phyloP scores from a whole-genome alignment of 2,113 vertebrate genomes.

The Spermophilus dauricus region DNA sequence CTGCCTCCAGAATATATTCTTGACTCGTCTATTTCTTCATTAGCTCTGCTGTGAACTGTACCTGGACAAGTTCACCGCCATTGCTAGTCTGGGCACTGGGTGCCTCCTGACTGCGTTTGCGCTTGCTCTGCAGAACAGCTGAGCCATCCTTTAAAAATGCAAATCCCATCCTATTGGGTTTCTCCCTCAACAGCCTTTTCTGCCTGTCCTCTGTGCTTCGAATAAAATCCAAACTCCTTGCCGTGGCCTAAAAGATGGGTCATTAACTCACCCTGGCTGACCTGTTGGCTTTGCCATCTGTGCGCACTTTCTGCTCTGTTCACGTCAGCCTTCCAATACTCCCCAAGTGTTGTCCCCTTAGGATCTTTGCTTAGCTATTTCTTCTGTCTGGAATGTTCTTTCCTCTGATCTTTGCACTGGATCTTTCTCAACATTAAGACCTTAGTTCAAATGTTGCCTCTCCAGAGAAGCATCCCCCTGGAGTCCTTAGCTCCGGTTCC shows the following conservation, averaged over 20 bases:
- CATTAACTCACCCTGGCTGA: neutral
- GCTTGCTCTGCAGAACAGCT: neutral
- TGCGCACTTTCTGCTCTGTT: neutral
- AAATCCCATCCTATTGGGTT: neutral
- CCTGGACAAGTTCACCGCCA: neutral
- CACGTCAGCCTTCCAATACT: neutral
- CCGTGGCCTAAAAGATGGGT: neutral
- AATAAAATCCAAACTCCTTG: slow-evolving; percentile 50
- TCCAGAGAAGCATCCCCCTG: neutral
- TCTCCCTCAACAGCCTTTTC: slow-evolving; percentile 26
- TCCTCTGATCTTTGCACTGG: neutral
- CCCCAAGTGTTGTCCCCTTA: neutral
- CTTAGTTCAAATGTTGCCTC: neutral
- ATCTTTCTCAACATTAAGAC: neutral
- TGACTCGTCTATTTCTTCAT: neutral
- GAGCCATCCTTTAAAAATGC: slow-evolving; percentile 4
- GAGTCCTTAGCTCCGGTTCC: neutral
- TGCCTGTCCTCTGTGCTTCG: neutral
- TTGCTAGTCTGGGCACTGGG: fast-evolving
- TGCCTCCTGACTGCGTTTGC: neutral
- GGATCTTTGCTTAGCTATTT: slow-evolving; percentile 34
- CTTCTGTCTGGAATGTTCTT: slow-evolving; percentile 52
- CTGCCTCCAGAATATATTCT: neutral
- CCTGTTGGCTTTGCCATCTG: neutral
- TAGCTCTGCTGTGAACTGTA: neutral